These are phyloP conservation scores for Pedicia rivosa DNA, from an alignment of 2,888 invertebrate species.

Conservation along the genomic window DNA sequence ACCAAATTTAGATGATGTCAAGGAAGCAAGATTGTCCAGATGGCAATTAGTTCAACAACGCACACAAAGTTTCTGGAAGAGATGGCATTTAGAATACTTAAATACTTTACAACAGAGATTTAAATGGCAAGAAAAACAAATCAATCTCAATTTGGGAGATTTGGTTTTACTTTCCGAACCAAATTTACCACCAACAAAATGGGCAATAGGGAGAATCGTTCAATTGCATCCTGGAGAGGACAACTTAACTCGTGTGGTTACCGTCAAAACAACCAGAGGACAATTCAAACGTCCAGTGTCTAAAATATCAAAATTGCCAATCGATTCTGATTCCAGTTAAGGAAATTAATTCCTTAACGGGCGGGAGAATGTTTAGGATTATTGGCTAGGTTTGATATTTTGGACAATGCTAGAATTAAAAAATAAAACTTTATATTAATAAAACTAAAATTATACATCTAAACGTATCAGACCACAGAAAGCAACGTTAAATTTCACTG, in stretches of 20 bases:
- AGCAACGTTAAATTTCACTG: no score
- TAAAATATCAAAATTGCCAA: not conserved
- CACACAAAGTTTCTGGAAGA: slow-evolving; percentile 15
- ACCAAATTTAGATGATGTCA: no score
- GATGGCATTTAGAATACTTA: slow-evolving; percentile 15
- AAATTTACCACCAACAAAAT: slow-evolving; percentile 12
- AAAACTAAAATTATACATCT: no score
- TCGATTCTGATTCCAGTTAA: no score
- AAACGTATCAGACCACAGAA: no score
- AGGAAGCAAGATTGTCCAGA: slow-evolving; percentile 13
- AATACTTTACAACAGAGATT: slow-evolving; percentile 13
- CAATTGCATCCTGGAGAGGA: no score
- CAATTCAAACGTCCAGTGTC: not conserved
- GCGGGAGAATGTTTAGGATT: no score
- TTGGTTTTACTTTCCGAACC: slow-evolving; percentile 16
- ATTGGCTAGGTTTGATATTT: no score
- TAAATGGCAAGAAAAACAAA: slow-evolving; percentile 12
- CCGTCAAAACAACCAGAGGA: slow-evolving; percentile 9
- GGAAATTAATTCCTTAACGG: no score
- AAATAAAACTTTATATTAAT: no score
- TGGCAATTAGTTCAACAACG: slow-evolving; percentile 13
- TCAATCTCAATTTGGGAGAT: slow-evolving; percentile 9
- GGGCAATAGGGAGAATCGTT: slow-evolving; percentile 14
- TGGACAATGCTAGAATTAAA: no score
- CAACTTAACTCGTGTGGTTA: slow-evolving; percentile 12